Evolutionary conservation across 2,888 invertebrate species (phyloP).

Genomic region (Nomada flava): DNA sequence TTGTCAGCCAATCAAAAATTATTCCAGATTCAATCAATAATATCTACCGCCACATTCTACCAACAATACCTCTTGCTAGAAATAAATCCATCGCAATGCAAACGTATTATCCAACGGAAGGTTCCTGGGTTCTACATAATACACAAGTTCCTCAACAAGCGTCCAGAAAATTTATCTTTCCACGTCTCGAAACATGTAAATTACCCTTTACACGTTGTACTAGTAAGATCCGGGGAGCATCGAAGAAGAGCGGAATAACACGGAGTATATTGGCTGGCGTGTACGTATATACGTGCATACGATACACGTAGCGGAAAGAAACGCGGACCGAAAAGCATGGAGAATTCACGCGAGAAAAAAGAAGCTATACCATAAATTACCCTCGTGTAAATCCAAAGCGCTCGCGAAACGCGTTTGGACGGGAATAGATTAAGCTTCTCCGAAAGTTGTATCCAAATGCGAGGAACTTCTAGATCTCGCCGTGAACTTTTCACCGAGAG

Average conservation of each 20-base stretch:
- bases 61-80: too few species aligned
- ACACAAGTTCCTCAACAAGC: background rate
- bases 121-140: background rate
- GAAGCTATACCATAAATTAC: constrained; percentile 64
- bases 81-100: too few species aligned
- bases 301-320: constrained; percentile 15
- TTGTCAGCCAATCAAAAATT: too few species aligned
- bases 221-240: background rate
- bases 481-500: constrained; percentile 62
- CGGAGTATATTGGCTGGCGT: constrained; percentile 1
- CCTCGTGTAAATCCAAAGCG: constrained; percentile 62
- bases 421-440: constrained; percentile 69
- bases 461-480: constrained; percentile 67
- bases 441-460: constrained; percentile 69
- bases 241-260: constrained; percentile 8
- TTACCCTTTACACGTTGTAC: background rate
- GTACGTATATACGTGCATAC: background rate
- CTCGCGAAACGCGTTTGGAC: constrained; percentile 49
- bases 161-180: constrained; percentile 16
- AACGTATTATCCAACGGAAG: background rate
- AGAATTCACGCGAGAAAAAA: constrained; percentile 47
- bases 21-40: too few species aligned
- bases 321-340: constrained; percentile 15
- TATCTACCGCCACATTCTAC: background rate
- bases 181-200: background rate